Conservation (phyloP, 2,113 vertebrate genomes). For the Dromiciops gliroides region DNA sequence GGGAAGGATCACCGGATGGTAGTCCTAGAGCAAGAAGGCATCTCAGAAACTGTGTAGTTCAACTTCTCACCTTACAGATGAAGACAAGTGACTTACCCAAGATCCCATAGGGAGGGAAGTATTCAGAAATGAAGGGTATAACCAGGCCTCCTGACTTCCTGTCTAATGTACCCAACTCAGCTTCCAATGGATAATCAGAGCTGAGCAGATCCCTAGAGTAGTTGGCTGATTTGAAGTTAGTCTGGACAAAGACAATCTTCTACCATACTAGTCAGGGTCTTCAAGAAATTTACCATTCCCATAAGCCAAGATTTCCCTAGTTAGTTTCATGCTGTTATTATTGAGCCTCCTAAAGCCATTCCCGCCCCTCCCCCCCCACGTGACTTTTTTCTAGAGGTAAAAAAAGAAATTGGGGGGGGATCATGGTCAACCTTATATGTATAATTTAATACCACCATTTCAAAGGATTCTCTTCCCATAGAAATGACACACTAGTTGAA, state of each 20-base stretch:
- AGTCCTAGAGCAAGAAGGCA: too few species aligned
- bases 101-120: too few species aligned
- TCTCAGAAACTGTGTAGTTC: too few species aligned
- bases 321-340: background rate
- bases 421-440: background rate
- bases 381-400: background rate
- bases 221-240: background rate
- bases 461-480: background rate
- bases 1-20: background rate
- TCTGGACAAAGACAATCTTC: background rate
- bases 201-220: background rate
- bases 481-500: background rate
- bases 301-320: background rate
- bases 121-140: background rate
- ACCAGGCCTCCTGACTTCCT: background rate
- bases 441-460: background rate
- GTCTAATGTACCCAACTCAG: background rate
- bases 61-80: background rate
- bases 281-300: background rate
- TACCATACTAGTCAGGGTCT: background rate
- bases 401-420: background rate
- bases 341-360: background rate
- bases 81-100: background rate
- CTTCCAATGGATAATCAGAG: background rate
- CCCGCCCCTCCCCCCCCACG: background rate